Base-by-base conservation (phyloP, 2,888 invertebrate species). In the Scrobipalpa atriplicella region DNA sequence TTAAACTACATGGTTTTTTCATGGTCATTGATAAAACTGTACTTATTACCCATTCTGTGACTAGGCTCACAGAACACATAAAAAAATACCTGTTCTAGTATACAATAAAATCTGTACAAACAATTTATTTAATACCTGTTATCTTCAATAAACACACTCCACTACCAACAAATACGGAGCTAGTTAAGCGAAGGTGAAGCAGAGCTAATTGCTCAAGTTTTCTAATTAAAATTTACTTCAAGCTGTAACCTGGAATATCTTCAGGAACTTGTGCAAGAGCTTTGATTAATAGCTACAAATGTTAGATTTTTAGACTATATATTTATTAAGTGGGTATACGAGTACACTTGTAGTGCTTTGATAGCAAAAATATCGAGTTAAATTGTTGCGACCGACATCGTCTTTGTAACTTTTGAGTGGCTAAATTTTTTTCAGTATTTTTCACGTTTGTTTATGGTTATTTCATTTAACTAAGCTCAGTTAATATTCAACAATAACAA, bases 131-230 rank as follows among this genome's bases (percentile, higher is more conserved):
- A 36, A 36, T 58, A 58, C 36, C 58, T 58, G 58, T 58, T 58
- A 58, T 36, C 58, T 36, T 38, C 16, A 58, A 58, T 38, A 11
- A 58, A 11, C 29, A 8, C 7, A 13, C 54, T 56, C 54, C 54
- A 21, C 58, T 58, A 38, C 36, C 58, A 75, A 64, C 64, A 64
- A 64, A 64, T 56, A 64, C 56, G 39, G 41, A 56, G 64, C 64
- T 56, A 64, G 64, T 64, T 64, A 64, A 75, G 71, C 72, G 71
- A 73, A 75, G 75, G 76, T 77, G 73, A 75, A 75, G 74, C 73
- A 74, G 73, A 74, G 75, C 78, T 82, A 83, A 85, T 84, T 83
- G 81, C 76, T 78, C 75, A 85, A 85, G 76, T 85, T 85, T 82
- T 75, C 80, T 84, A 84, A 85, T 84, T 85, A 83, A 83, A 82